Base-by-base conservation (phyloP, 2,797 vertebrate species). In the Lepus townsendii region DNA sequence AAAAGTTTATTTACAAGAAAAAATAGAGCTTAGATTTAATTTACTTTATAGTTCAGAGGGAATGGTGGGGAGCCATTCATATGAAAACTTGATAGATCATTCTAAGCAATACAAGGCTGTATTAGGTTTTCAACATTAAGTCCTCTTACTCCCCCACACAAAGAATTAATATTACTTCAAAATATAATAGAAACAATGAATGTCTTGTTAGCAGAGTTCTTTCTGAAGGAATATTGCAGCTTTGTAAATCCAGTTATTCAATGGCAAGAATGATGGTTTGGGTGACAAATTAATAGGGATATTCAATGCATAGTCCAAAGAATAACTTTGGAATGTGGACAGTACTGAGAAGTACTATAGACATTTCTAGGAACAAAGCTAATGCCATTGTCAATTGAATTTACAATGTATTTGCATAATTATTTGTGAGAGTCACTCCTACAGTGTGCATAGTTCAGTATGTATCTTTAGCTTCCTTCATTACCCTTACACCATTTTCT, bases 1-100 rank as follows among this genome's bases (percentile, higher is more conserved):
- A 76, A 65, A 94, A 35, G 13, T 88, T 78, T 80, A 92, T 65
- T 77, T 88, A 91, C 20, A 88, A 84, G 69, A 69, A 96, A 88
- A 68, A 94, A 42, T n/a, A 78, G 17, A 88, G 5, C 76, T 93
- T 75, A 80, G 13, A 80, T 93, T 92, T n/a, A 75, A 6, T 82
- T 87, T 82, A 47, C 79, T 88, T 94, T 78, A 9, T 35, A 35
- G 9, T 84, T 78, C 62, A 76, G 19, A 57, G 22, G 35, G 35
- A 92, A 27, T 90, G 16, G 80, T 68, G 20, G 27, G 27, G 38
- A 96, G 63, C 17, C 94, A 14, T 96, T 84, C 32, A 22, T 62
- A 10, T 62, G 89, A 63, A 91, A 78, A 89, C 16, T 60, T 95
- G n/a, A 42, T 19, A 91, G 42, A 50, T 94, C 2, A 35, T 79